These are phyloP conservation scores for Pongo abelii DNA, from an alignment of 2,113 vertebrate genomes.

Conservation along the genomic window DNA sequence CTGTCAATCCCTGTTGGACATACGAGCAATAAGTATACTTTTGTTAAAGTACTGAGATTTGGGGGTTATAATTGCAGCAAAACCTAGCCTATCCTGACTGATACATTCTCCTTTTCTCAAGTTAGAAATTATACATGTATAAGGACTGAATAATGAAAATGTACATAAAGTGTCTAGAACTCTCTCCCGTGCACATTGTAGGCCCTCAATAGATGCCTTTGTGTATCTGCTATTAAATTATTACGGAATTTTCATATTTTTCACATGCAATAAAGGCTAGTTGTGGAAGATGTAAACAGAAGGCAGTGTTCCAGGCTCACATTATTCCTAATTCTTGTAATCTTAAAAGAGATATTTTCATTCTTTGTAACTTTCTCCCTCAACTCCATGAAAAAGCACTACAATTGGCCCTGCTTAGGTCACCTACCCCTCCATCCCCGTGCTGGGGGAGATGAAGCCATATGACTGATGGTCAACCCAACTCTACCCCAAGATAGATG, in stretches of 20 bases:
- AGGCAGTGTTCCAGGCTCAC: background rate
- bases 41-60: slow-evolving; percentile 28
- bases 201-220: background rate
- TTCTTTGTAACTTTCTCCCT: background rate
- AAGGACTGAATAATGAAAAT: background rate
- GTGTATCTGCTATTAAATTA: background rate
- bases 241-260: background rate
- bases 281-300: slow-evolving; percentile 18
- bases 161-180: background rate
- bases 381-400: background rate
- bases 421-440: background rate
- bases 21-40: background rate
- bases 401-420: background rate
- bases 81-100: background rate
- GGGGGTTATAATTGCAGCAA: background rate
- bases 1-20: background rate
- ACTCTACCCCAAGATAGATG: background rate
- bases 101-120: slow-evolving; percentile 24
- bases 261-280: background rate
- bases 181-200: background rate
- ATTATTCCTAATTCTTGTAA: slow-evolving; percentile 26
- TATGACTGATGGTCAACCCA: background rate
- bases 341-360: slow-evolving; percentile 30
- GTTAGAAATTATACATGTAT: background rate
- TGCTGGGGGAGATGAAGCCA: background rate